Base-by-base conservation (phyloP, 2,797 vertebrate species). In the Sciaenops ocellatus region DNA sequence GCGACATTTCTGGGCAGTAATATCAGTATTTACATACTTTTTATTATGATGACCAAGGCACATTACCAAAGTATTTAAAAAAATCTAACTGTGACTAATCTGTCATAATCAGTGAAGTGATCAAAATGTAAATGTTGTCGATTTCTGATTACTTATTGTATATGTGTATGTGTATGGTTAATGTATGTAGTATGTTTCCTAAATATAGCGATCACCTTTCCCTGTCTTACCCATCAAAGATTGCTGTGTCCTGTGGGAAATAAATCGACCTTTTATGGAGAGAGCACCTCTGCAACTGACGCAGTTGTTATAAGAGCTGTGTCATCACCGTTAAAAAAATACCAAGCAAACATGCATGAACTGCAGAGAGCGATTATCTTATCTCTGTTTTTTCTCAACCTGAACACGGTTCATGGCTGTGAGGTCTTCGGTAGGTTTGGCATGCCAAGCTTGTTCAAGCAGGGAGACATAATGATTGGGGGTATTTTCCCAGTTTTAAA, bases 401-500 rank as follows among this genome's bases (percentile, higher is more conserved):
- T 90, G 44, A 79, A 76, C 28, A 60, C 59, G 69, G 84, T 59
- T 13, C 78, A 51, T 73, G 75, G 83, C 61, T 96, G 95, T 84
- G 86, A 92, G 30, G 51, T 88, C 3, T 62, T 92, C 1, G 78
- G 80, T 41, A 88, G 76, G 34, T 95, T 95, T 80, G 63, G 90
- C 41, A 92, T 94, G 92, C 85, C 83, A 28, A 85, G 89, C 71
- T 86, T 95, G 64, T 93, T 90, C 52, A 90, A 91, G 69, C 54
- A 75, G 30, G 95, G 95, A 50, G 92, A 95, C 48, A 84, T 96
- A 48, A 94, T 94, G 91, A 93, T 95, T 0, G 95, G 94, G n/a
- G 95, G 95, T 1, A 95, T 96, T 86, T 96, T 95, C 52, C 95
- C 95, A 0, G 63, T 96, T 86, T 95, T 90, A 24, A 94, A 93